Percentiles rank a stretch among this genome's conserved stretches.
These are phyloP conservation scores for Hypomecis punctinalis DNA, from an alignment of 2,888 invertebrate species.

Conservation along the genomic window DNA sequence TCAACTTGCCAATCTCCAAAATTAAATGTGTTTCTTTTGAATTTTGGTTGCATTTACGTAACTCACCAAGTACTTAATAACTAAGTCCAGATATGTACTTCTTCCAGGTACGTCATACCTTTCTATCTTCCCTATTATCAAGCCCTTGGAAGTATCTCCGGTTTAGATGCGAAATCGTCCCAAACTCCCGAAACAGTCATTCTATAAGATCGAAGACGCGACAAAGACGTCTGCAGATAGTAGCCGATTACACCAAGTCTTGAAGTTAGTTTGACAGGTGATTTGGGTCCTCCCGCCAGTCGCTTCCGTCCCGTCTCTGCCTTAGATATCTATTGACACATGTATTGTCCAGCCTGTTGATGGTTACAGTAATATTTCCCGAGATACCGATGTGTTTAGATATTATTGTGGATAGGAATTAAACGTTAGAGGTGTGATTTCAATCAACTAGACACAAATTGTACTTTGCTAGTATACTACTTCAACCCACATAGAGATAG, in stretches of 20 bases:
- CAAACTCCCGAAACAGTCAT: constrained; percentile 56
- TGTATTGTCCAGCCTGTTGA: constrained; percentile 42
- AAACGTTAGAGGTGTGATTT: not conserved
- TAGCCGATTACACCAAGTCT: constrained; percentile 69
- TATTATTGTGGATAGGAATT: constrained; percentile 4
- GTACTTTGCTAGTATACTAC: too few species aligned
- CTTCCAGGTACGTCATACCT: not conserved
- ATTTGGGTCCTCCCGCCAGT: constrained; percentile 77
- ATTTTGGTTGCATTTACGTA: too few species aligned
- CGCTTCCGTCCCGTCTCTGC: constrained; percentile 64
- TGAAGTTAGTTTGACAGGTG: constrained; percentile 76
- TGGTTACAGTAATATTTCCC: constrained; percentile 27
- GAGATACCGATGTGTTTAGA: constrained; percentile 26
- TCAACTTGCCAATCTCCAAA: too few species aligned
- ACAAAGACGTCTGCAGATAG: constrained; percentile 79
- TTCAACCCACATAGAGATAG: too few species aligned
- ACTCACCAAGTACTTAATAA: too few species aligned
- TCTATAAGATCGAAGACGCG: constrained; percentile 68
- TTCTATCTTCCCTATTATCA: not conserved
- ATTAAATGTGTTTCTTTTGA: too few species aligned
- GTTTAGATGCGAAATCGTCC: constrained; percentile 18
- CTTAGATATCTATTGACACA: constrained; percentile 69
- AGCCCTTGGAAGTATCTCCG: not conserved
- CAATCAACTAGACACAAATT: too few species aligned
- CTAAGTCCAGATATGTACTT: too few species aligned